Percentiles rank a stretch among this genome's conserved stretches.
Conservation (phyloP, 2,888 invertebrate species). For the Cataglyphis cursor region DNA sequence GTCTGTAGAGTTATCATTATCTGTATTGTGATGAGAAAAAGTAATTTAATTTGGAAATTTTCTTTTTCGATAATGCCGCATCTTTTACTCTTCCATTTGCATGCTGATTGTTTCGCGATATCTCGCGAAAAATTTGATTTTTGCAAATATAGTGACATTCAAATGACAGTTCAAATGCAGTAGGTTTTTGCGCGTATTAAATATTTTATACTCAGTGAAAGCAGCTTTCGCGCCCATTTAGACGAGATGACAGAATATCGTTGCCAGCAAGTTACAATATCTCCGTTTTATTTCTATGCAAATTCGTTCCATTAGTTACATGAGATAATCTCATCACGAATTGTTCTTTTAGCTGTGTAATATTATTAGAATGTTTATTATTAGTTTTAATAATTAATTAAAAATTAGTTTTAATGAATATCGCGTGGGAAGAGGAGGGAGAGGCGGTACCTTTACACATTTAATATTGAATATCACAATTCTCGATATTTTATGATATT, state of each 20-base stretch:
- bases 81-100: neutral
- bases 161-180: neutral
- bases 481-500: neutral
- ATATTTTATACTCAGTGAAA: slow-evolving; percentile 11
- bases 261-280: slow-evolving; percentile 7
- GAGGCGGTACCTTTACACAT: slow-evolving; percentile 22
- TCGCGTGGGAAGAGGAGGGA: too few species aligned
- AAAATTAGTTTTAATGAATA: slow-evolving; percentile 11
- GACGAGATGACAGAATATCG: slow-evolving; percentile 1
- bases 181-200: slow-evolving; percentile 18
- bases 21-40: neutral
- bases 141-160: neutral
- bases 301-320: slow-evolving; percentile 37
- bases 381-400: slow-evolving; percentile 16
- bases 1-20: neutral
- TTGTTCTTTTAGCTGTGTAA: neutral
- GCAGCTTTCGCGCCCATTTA: neutral
- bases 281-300: slow-evolving; percentile 24
- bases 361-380: slow-evolving; percentile 13
- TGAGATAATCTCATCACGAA: slow-evolving; percentile 12
- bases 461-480: neutral
- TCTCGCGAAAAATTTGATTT: slow-evolving; percentile 6
- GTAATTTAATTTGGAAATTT: neutral
- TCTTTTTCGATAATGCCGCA: neutral
- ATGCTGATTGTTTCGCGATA: slow-evolving; percentile 1